These are phyloP conservation scores for Cataglyphis albicans DNA, from an alignment of 2,888 invertebrate species.

Conservation along the genomic window DNA sequence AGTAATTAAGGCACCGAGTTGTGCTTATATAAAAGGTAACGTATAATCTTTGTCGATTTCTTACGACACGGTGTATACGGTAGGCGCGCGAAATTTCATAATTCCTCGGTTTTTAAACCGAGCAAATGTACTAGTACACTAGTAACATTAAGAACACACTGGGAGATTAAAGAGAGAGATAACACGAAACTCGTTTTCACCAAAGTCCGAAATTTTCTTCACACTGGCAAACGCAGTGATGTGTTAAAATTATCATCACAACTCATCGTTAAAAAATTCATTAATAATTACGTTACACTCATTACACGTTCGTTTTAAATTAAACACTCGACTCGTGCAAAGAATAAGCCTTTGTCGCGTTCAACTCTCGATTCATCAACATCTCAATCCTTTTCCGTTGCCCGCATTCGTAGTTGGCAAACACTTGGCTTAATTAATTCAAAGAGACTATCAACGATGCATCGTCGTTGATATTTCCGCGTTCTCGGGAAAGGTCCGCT, in stretches of 20 bases:
- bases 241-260: not conserved
- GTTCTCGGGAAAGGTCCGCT: conserved; percentile 1
- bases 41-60: conserved; percentile 23
- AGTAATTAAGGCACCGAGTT: conserved; percentile 21
- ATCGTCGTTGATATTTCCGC: not conserved
- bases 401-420: not conserved
- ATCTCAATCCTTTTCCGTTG: not conserved
- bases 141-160: conserved; percentile 13
- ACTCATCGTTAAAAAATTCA: conserved; percentile 4
- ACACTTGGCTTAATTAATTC: not conserved
- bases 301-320: not conserved
- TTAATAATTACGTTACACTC: not conserved
- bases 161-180: conserved; percentile 14
- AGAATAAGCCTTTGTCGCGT: not conserved
- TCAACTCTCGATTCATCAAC: not conserved
- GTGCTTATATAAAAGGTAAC: conserved; percentile 10
- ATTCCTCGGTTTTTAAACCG: not conserved
- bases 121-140: conserved; percentile 9
- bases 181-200: conserved; percentile 24
- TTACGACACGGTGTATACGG: conserved; percentile 13
- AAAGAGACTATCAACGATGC: not conserved
- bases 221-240: not conserved
- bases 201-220: conserved; percentile 5
- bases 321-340: not conserved
- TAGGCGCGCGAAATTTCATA: conserved; percentile 26